phyloP scores from a whole-genome alignment of 2,888 invertebrate genomes.

The Rambutsinella grinnellia region DNA sequence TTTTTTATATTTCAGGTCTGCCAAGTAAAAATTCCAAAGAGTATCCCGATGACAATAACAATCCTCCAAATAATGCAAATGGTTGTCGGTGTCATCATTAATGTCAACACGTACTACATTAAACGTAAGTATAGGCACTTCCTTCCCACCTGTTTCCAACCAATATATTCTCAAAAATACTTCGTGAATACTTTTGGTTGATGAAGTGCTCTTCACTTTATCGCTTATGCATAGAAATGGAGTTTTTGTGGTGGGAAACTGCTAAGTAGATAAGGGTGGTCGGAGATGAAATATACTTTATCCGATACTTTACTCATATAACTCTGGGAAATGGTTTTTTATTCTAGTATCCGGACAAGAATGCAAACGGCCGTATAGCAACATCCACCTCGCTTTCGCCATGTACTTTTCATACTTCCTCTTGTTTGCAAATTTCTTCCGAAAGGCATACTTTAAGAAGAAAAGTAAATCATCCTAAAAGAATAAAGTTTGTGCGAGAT shows the following conservation, averaged over 20 bases:
- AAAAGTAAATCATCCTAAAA: slow-evolving; percentile 26
- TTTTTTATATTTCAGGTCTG: slow-evolving; percentile 46
- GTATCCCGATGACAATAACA: slow-evolving; percentile 88
- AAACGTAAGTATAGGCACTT: slow-evolving; percentile 70
- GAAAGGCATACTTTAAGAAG: slow-evolving; percentile 79
- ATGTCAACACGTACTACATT: slow-evolving; percentile 86
- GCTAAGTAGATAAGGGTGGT: too few relatives aligned
- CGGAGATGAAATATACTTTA: not conserved
- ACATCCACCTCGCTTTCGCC: slow-evolving; percentile 57
- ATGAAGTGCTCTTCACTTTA: not conserved
- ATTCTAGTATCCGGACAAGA: slow-evolving; percentile 72
- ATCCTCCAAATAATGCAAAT: slow-evolving; percentile 93
- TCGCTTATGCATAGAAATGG: not conserved
- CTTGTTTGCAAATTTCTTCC: slow-evolving; percentile 71
- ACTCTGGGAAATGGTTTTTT: not conserved
- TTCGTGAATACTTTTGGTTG: not conserved
- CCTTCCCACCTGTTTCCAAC: not conserved
- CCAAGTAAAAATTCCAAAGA: slow-evolving; percentile 68
- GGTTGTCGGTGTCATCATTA: slow-evolving; percentile 93
- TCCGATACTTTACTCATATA: not conserved
- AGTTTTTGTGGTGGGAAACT: not conserved
- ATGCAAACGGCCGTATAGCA: slow-evolving; percentile 84
- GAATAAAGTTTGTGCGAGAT: not conserved
- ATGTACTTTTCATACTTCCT: slow-evolving; percentile 53
- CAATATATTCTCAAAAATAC: not conserved